Evolutionary conservation across 2,113 vertebrate genomes (phyloP).

Genomic region (Panthera tigris): DNA sequence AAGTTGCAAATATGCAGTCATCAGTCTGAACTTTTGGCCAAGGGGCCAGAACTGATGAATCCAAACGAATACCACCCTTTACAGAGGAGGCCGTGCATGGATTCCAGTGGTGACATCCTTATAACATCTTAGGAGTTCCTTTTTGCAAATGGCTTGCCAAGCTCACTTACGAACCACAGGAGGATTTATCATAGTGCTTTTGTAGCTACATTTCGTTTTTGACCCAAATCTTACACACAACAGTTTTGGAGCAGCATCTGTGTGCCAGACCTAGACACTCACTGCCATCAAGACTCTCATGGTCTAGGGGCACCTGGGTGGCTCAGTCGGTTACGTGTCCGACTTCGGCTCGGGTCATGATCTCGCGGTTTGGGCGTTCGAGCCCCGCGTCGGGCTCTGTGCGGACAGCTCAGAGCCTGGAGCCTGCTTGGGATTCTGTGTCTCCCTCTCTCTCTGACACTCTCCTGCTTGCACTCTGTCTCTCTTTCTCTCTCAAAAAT

Average conservation of each 20-base stretch:
- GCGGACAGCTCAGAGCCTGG: no score
- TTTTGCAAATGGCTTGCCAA: neutral
- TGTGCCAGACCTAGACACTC: neutral
- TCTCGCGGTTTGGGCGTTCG: no score
- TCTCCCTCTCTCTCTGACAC: no score
- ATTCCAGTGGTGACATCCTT: neutral
- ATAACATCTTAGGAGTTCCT: neutral
- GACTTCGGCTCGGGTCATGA: no score
- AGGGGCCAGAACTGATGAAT: neutral
- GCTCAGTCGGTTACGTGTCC: no score
- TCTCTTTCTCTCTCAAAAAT: no score
- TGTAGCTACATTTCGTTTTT: neutral
- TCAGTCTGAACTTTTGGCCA: neutral
- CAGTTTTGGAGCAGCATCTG: neutral
- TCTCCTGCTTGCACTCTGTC: no score
- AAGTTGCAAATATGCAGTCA: rapidly evolving
- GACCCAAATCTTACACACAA: neutral
- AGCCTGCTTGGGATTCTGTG: no score
- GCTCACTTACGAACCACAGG: neutral
- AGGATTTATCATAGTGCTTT: neutral
- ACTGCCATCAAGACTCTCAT: neutral
- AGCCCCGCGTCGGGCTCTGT: no score
- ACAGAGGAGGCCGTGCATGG: neutral
- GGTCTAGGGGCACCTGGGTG: neutral
- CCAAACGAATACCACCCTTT: neutral